Base-by-base conservation (phyloP, 2,113 vertebrate species). In the Climacteris rufus region DNA sequence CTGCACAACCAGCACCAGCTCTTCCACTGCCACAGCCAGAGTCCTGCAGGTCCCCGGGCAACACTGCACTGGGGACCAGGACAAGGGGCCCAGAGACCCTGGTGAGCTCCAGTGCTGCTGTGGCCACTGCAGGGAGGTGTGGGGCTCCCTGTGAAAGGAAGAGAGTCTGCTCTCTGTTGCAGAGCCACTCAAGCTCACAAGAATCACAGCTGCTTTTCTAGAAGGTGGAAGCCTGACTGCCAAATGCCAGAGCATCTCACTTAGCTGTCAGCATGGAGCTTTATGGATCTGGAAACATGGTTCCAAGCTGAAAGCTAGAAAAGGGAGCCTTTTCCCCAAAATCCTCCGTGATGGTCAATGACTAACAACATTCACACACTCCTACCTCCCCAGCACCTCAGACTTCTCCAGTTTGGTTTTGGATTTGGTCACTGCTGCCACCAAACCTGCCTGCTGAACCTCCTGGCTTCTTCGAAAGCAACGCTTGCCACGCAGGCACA, bases 71-170 rank as follows among this genome's bases (percentile, higher is more conserved):
- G 9, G 31, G 44, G 59, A 68, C 13, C 13, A 15, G 66, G 21
- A 71, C 35, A 25, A 28, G 14, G 30, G 28, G 5, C 91, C 5
- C 18, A 2, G 3, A 68, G 61, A 37, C 28, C 24, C 50, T 2
- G 3, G 40, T 4, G 31, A 53, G 47, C 35, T 37, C 54, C 54
- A 60, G 0, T 0, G 0, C 61, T 65, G 64, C 56, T 44, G 23
- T 5, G 39, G 47, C 15, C 42, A 2, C 60, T 37, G 74, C 42
- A 40, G 14, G 11, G 27, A 13, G 10, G 3, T 15, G 50, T 1
- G 6, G 47, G n/a, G 35, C 35, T 45, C 16, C 47, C 52, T 25
- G 35, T 2, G 13, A 11, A 39, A 63, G 33, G 1, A 0, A 2
- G 37, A 72, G 64, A 45, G 28, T 3, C 74, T 74, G 30, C 10